Base-by-base conservation (phyloP, 2,888 invertebrate genomes). In the Monoplex corrugatus region DNA sequence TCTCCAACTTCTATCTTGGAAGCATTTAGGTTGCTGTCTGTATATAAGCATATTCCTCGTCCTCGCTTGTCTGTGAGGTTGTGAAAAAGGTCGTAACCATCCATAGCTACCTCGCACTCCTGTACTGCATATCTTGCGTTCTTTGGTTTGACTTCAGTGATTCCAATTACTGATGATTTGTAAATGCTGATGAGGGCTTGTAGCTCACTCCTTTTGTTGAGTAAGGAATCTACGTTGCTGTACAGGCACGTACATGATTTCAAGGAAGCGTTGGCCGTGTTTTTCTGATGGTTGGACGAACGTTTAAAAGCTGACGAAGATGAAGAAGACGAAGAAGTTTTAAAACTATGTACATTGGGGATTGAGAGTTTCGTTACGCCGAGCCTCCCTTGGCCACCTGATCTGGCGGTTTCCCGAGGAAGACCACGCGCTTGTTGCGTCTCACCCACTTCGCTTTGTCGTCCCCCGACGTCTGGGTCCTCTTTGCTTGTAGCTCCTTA, bases 21-120 rank as follows among this genome's bases (percentile, higher is more conserved):
- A 68, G 63, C n/a, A n/a, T 28, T 68, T 68, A 68, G 63, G 63
- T 68, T 68, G 63, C 63, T 68, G 63, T 68, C 63, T 68, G n/a
- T n/a, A 68, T 23, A 68, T 10, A 68, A 68, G 28, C 63, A 68
- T n/a, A 68, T 68, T 13, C 63, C 63, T 2, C 63, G 19, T 68
- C n/a, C 63, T 68, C n/a, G 63, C 63, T 68, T 68, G 63, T 68
- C 63, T 68, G 63, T 68, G 63, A 68, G 63, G 63, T 68, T 68
- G 63, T 68, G 63, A 68, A 68, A 68, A 68, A 68, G 0, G 63
- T 63, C 63, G 63, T 68, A 13, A 13, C 63, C 63, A 68, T 68
- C 63, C 63, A 68, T 68, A 68, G 63, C 63, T 68, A 68, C 63
- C 63, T 68, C 63, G 63, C 63, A 68, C 50, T 68, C 63, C 63